Conservation (phyloP, 2,888 invertebrate genomes). For the Pyrocoelia pectoralis region DNA sequence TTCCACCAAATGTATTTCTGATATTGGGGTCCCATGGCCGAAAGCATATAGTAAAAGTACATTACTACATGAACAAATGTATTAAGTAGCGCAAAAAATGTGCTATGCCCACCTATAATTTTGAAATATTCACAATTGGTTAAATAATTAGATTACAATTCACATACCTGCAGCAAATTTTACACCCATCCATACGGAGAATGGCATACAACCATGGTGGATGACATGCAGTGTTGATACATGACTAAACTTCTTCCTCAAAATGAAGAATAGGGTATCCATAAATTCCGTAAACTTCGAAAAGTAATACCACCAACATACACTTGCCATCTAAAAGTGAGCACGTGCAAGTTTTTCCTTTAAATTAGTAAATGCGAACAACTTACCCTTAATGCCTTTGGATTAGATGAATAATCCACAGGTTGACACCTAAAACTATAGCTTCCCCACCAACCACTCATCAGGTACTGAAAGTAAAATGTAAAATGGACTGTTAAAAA, state of each 20-base stretch:
- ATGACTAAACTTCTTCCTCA: slow-evolving; percentile 92
- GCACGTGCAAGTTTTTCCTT: not conserved
- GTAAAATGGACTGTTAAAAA: no score
- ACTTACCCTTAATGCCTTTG: slow-evolving; percentile 75
- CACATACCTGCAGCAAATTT: slow-evolving; percentile 91
- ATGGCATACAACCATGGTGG: slow-evolving; percentile 95
- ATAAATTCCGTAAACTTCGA: slow-evolving; percentile 95
- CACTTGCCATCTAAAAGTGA: slow-evolving; percentile 74
- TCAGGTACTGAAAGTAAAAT: slow-evolving; percentile 64
- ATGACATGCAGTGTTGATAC: slow-evolving; percentile 92
- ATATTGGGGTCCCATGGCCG: slow-evolving; percentile 92
- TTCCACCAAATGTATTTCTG: slow-evolving; percentile 98
- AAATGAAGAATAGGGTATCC: slow-evolving; percentile 93
- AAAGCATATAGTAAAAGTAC: slow-evolving; percentile 97
- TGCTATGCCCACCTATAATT: slow-evolving; percentile 89
- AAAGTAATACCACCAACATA: slow-evolving; percentile 95
- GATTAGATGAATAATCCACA: slow-evolving; percentile 77
- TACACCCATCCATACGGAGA: slow-evolving; percentile 93
- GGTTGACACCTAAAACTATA: slow-evolving; percentile 84
- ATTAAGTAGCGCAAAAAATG: slow-evolving; percentile 93
- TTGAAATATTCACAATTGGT: slow-evolving; percentile 30
- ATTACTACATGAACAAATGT: slow-evolving; percentile 96
- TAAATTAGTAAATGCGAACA: slow-evolving; percentile 13
- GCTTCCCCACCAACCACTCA: slow-evolving; percentile 73
- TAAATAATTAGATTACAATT: not conserved